Evolutionary conservation across 2,113 vertebrate species (phyloP).

Genomic region (Camelus bactrianus): DNA sequence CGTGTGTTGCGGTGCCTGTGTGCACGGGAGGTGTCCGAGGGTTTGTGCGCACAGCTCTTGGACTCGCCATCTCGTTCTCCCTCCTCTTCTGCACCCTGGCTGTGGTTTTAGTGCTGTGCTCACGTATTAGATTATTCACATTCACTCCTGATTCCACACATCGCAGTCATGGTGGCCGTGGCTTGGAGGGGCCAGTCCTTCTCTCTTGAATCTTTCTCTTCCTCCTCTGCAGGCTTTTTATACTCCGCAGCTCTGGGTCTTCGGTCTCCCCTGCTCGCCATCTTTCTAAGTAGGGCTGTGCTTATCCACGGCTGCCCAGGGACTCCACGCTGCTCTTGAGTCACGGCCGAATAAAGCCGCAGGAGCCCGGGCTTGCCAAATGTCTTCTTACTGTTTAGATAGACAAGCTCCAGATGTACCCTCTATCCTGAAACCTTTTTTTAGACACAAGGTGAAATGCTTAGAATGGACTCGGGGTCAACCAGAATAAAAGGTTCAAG

Average conservation of each 20-base stretch:
- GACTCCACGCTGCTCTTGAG: background rate
- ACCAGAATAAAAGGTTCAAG: background rate
- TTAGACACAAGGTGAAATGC: background rate
- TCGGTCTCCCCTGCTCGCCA: background rate
- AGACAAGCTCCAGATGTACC: background rate
- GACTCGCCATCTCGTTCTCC: background rate
- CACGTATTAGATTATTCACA: background rate
- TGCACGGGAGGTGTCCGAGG: background rate
- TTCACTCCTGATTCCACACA: background rate
- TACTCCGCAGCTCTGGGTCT: background rate
- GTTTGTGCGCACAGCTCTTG: background rate
- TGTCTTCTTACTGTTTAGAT: background rate
- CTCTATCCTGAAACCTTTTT: background rate
- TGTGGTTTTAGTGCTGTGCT: background rate
- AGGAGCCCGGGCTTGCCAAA: background rate
- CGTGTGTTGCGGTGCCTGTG: too few species aligned
- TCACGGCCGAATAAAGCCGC: background rate
- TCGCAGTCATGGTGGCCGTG: background rate
- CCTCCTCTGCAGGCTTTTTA: background rate
- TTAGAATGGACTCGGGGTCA: background rate
- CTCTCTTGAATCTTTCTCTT: background rate
- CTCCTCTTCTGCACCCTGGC: accelerated
- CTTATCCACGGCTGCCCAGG: background rate
- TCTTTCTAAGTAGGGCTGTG: background rate
- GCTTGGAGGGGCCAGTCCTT: background rate